phyloP scores from a whole-genome alignment of 2,888 invertebrate genomes.

The Hemaris fuciformis region DNA sequence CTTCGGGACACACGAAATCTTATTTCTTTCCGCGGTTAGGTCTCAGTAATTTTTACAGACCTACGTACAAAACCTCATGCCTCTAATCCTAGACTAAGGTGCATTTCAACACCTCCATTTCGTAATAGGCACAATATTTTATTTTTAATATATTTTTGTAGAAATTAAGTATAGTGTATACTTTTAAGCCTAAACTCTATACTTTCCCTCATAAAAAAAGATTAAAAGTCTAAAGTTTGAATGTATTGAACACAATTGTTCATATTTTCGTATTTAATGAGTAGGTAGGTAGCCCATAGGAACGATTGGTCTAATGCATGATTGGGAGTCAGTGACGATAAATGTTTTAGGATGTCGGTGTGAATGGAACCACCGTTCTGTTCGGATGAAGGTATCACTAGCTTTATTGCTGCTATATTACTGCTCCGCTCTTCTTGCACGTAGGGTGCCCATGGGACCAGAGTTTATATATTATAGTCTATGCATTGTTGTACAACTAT shows the following conservation, averaged over 20 bases:
- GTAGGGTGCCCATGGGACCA: slow-evolving; percentile 38
- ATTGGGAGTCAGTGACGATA: slow-evolving; percentile 37
- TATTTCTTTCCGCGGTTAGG: too few relatives aligned
- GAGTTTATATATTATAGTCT: background rate
- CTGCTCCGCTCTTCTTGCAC: slow-evolving; percentile 43
- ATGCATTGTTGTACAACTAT: background rate
- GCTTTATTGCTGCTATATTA: slow-evolving; percentile 61
- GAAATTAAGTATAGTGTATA: too few relatives aligned
- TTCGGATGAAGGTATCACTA: slow-evolving; percentile 49
- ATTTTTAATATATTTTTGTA: too few relatives aligned
- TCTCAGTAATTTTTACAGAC: too few relatives aligned
- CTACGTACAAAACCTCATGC: too few relatives aligned
- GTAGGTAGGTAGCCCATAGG: slow-evolving; percentile 37
- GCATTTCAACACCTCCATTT: too few relatives aligned
- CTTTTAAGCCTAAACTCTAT: too few relatives aligned
- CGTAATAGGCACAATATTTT: too few relatives aligned
- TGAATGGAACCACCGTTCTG: slow-evolving; percentile 69
- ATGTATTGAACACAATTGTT: background rate
- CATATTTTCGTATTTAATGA: slow-evolving; percentile 22
- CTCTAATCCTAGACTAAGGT: too few relatives aligned
- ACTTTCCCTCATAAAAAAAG: too few relatives aligned
- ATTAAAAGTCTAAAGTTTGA: background rate
- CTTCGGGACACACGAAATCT: too few relatives aligned
- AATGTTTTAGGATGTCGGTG: slow-evolving; percentile 73
- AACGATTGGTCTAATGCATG: background rate